phyloP scores from a whole-genome alignment of 2,888 invertebrate species.

The Nymphalis urticae region DNA sequence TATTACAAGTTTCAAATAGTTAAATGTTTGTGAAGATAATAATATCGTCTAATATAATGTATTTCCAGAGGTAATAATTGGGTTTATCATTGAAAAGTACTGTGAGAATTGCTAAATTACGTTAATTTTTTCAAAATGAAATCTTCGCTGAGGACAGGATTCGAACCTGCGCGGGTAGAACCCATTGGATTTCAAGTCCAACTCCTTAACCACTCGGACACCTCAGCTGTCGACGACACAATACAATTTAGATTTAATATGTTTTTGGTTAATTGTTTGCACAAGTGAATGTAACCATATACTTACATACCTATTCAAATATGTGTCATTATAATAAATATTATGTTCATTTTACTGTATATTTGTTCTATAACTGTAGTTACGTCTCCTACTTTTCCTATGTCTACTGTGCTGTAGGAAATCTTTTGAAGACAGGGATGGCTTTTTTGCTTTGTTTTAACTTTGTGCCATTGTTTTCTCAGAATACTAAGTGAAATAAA shows the following conservation, averaged over 20 bases:
- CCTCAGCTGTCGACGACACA: constrained; percentile 61
- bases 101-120: too few species aligned
- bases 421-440: background rate
- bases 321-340: too few species aligned
- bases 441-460: background rate
- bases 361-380: too few species aligned
- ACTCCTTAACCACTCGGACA: constrained; percentile 82
- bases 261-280: too few species aligned
- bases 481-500: background rate
- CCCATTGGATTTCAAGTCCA: constrained; percentile 83
- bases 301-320: too few species aligned
- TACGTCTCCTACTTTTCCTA: too few species aligned
- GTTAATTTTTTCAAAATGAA: constrained; percentile 31
- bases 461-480: background rate
- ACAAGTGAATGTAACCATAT: too few species aligned
- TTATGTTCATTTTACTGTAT: too few species aligned
- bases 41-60: too few species aligned
- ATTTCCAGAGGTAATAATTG: background rate
- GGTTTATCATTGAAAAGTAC: background rate
- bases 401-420: too few species aligned
- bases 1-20: background rate
- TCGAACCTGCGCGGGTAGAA: constrained; percentile 82
- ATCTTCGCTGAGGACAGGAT: constrained; percentile 74
- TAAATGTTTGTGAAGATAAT: too few species aligned
- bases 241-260: too few species aligned